Base-by-base conservation (phyloP, 2,888 invertebrate genomes). In the Melangyna quadrimaculata region DNA sequence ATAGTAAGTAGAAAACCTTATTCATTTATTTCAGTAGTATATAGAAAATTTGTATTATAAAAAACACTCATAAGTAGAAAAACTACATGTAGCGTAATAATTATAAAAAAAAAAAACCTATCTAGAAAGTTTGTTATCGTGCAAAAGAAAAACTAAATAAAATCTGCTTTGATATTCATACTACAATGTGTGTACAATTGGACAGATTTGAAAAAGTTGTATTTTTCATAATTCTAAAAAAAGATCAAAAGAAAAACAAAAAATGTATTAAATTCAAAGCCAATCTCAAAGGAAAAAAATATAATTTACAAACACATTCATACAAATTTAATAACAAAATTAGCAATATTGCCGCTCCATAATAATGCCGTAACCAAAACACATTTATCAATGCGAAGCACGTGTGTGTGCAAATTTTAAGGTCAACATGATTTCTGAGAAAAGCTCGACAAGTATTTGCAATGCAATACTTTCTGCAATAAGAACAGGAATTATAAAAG, bases 381-480 rank as follows among this genome's bases (percentile, higher is more conserved):
- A 40, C 43, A 61, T 53, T 69, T 32, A 67, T 65, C 59, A 55
- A 74, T 37, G 32, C 63, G 8, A 63, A 70, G 70, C 73, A 83
- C 82, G 69, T 70, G 78, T 73, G 67, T 63, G 61, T 63, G 61
- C 29, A 78, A 53, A 57, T 63, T 78, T 80, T 70, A 63, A 73
- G 73, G 78, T 70, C 83, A 71, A 65, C 65, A 51, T 40, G 12
- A 74, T 69, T 78, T 78, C 57, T 61, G 61, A 63, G 43, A 53
- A 40, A 48, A 27, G 65, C 29, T 32, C 32, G 14, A 19, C 22
- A 45, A 40, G 24, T 19, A 51, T 12, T 14, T 48, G 65, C 63
- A 65, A 19, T 48, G 65, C 63, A 65, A 14, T 45, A 14, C 19
- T 51, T 32, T 22, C 19, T 24, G 65, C 10, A 45, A 17, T 29